phyloP scores from a whole-genome alignment of 1,140 invertebrate genomes.

The Sinella curviseta region DNA sequence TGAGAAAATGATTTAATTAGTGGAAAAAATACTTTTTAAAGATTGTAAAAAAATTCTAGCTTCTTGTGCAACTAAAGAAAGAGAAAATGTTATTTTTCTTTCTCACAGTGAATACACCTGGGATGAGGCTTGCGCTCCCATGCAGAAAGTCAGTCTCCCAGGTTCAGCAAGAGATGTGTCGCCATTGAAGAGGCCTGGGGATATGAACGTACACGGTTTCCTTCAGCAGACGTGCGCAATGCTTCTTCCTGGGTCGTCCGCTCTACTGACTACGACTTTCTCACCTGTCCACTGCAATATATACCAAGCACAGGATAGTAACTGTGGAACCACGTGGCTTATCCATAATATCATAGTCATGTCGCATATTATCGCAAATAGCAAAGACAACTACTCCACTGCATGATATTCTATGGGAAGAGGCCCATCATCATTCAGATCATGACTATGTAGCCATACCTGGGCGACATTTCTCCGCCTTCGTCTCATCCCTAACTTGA shows the following conservation, averaged over 20 bases:
- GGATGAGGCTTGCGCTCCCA: slow-evolving; percentile 26
- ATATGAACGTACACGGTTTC: not conserved
- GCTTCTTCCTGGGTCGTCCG: not conserved
- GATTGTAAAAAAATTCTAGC: no score
- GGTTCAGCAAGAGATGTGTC: not conserved
- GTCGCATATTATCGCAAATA: no score
- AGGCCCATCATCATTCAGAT: no score
- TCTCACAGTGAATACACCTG: slow-evolving; percentile 6
- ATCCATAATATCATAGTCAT: no score
- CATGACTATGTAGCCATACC: no score
- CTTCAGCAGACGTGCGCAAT: not conserved
- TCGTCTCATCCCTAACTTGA: no score
- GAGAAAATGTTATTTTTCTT: not conserved
- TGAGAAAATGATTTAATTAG: not conserved
- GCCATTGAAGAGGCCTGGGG: not conserved
- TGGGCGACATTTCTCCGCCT: no score
- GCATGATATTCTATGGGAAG: no score
- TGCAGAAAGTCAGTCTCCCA: not conserved
- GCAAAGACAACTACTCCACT: no score
- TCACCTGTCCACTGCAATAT: not conserved
- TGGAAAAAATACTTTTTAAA: not conserved
- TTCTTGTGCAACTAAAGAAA: not conserved
- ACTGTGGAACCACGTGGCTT: no score
- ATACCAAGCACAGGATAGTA: not conserved
- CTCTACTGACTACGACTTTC: not conserved